Percentiles rank a stretch among this genome's conserved stretches.
Evolutionary conservation across 2,888 invertebrate species (phyloP).

Genomic region (Eumerus sabulonum): DNA sequence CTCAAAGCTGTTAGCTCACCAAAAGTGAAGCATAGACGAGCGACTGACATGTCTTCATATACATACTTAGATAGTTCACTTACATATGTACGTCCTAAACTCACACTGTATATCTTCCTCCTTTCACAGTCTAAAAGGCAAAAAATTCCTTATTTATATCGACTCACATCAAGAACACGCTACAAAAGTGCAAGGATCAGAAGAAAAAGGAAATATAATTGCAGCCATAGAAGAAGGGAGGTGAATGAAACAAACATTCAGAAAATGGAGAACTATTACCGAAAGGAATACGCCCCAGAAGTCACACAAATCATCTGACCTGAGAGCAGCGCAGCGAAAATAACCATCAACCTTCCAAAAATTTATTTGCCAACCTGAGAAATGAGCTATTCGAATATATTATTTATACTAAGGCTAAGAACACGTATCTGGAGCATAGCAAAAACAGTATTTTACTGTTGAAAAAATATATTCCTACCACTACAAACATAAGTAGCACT

Average conservation of each 20-base stretch:
- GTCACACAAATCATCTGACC: conserved; percentile 56
- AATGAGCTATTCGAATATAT: conserved; percentile 58
- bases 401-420: conserved; percentile 62
- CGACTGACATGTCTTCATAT: too few species aligned
- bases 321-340: conserved; percentile 43
- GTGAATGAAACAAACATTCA: not conserved
- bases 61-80: too few species aligned
- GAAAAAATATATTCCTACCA: conserved; percentile 6
- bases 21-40: too few species aligned
- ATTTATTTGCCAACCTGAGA: conserved; percentile 63
- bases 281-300: conserved; percentile 45
- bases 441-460: conserved; percentile 54
- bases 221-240: not conserved
- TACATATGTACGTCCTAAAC: too few species aligned
- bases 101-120: too few species aligned
- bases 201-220: not conserved
- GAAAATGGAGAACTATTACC: conserved; percentile 41
- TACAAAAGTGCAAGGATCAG: too few species aligned
- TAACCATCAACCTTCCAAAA: conserved; percentile 65
- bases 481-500: too few species aligned
- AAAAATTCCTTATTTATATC: conserved; percentile 47
- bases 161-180: not conserved
- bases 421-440: conserved; percentile 65
- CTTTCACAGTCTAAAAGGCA: too few species aligned
- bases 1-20: too few species aligned